Base-by-base conservation (phyloP, 2,888 invertebrate species). In the Drosophila pseudotalamancana region DNA sequence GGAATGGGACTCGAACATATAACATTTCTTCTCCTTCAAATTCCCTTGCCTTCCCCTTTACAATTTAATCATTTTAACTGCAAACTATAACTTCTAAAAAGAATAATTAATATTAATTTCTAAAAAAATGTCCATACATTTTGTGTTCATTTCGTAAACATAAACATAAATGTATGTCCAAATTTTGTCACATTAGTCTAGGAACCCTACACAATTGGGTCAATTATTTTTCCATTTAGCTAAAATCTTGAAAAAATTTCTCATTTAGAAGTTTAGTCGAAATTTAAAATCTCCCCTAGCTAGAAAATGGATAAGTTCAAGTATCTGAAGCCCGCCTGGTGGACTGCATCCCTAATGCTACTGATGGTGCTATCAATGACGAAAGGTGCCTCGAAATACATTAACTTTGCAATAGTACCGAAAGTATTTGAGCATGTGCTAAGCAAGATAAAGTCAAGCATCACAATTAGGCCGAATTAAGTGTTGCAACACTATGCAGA, bases 301-400 rank as follows among this genome's bases (percentile, higher is more conserved):
- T n/a, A n/a, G n/a, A 19, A 12, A 43, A 75, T 77, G 77, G 77
- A 77, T 34, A 54, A 50, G 21, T 75, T 75, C 14, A 73, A 37
- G 46, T 34, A 60, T 25, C 19, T 69, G 1, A 69, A 48, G 12
- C 74, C 75, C 14, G 12, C 31, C 0, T 76, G 75, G 75, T 76
- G 74, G 55, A 74, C 63, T 11, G 46, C 57, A n/a, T 62, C 73
- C 0, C 12, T 77, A 4, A 29, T 73, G 4, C 37, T 70, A 1
- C 16, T 78, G 1, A 74, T 70, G 74, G 3, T 66, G 9, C 5
- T 61, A 5, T 37, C 62, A 1, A 27, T 76, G 37, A 43, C 66
- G n/a, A 55, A 31, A 27, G 72, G 76, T 0, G 11, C 42, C 0
- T 31, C 46, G 0, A 50, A 50, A 8, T 42, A 73, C 11, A 11